phyloP scores from a whole-genome alignment of 2,888 invertebrate genomes.

The Pachliopta kotzebuea region DNA sequence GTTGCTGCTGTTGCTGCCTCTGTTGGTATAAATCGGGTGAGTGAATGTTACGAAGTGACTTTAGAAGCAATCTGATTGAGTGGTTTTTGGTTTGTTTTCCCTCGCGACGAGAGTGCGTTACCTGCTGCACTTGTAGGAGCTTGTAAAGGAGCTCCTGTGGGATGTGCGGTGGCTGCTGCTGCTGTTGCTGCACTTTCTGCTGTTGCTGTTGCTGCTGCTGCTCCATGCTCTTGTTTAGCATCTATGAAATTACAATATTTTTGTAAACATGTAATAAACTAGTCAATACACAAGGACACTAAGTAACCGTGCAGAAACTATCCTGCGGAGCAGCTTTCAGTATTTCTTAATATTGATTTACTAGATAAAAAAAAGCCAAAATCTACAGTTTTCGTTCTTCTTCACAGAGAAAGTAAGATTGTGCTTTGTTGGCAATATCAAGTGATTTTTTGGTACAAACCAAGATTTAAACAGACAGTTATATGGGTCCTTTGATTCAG shows the following conservation, averaged over 20 bases:
- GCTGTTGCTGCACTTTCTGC: slow-evolving; percentile 75
- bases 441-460: too few species aligned
- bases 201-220: slow-evolving; percentile 60
- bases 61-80: neutral
- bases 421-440: too few species aligned
- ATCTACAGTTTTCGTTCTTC: too few species aligned
- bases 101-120: slow-evolving; percentile 31
- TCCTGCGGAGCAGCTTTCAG: too few species aligned
- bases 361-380: too few species aligned
- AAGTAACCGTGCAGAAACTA: too few species aligned
- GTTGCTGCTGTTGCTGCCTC: slow-evolving; percentile 41
- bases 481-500: neutral
- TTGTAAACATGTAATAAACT: too few species aligned
- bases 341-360: too few species aligned
- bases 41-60: neutral
- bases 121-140: slow-evolving; percentile 78
- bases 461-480: too few species aligned
- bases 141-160: slow-evolving; percentile 82
- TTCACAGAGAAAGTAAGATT: too few species aligned
- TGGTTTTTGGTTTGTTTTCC: too few species aligned
- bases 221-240: slow-evolving; percentile 81
- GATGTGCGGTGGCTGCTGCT: slow-evolving; percentile 82
- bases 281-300: too few species aligned
- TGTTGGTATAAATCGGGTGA: slow-evolving; percentile 33
- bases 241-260: slow-evolving; percentile 49